A percentile compares a stretch with the other conserved stretches of the same genome.
phyloP scores from a whole-genome alignment of 2,888 invertebrate genomes.

The Imbricaverruca yamaguchii region DNA sequence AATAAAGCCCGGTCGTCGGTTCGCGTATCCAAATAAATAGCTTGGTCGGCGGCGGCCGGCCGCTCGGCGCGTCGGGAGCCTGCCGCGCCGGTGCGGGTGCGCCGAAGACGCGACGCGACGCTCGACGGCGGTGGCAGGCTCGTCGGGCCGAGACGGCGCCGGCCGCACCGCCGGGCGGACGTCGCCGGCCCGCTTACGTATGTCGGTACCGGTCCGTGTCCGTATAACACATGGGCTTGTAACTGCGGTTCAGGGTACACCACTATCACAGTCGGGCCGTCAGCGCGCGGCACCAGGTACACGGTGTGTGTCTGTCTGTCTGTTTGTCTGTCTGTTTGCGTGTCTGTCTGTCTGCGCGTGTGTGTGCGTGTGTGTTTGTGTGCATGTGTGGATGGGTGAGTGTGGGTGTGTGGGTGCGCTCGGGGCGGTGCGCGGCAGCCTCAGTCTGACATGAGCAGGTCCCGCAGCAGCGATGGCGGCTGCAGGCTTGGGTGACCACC shows the following conservation, averaged over 20 bases:
- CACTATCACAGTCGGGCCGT: conserved; percentile 5
- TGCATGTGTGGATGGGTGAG: neutral
- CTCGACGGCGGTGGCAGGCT: too few relatives aligned
- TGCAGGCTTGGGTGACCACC: neutral
- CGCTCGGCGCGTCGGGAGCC: neutral
- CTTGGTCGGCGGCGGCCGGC: neutral
- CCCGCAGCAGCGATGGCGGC: neutral
- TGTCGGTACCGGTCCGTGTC: neutral
- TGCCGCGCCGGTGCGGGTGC: neutral
- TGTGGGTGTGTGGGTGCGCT: neutral
- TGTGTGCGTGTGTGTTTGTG: too few relatives aligned
- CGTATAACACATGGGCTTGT: too few relatives aligned
- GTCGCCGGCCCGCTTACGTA: neutral
- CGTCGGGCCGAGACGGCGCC: too few relatives aligned
- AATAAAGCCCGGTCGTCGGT: neutral
- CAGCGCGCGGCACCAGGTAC: neutral
- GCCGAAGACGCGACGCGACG: too few relatives aligned
- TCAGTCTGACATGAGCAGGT: conserved; percentile 12
- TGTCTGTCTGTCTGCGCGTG: too few relatives aligned
- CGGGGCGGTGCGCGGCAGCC: neutral
- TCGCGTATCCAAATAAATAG: neutral
- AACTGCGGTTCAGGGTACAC: neutral
- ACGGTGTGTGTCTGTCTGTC: too few relatives aligned
- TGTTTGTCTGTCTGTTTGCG: too few relatives aligned
- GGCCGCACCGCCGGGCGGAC: too few relatives aligned